Base-by-base conservation (phyloP, 2,888 invertebrate species). In the Diaperis boleti region DNA sequence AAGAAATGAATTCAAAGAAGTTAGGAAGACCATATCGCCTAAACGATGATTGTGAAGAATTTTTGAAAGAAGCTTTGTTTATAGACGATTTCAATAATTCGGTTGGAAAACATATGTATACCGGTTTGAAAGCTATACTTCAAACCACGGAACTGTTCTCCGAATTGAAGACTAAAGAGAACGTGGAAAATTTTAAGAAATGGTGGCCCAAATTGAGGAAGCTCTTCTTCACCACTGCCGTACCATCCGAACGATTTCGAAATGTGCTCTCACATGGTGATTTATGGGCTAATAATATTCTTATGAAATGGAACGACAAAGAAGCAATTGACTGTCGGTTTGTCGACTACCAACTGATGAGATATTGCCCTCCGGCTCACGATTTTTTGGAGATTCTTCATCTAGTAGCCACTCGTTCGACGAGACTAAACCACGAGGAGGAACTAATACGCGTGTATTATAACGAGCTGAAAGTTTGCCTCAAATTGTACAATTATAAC, bases 181-280 rank as follows among this genome's bases (percentile, higher is more conserved):
- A 63, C 10, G 8, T 13, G 2, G 15, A 26, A 11, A 57, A 57
- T 7, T 39, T 39, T n/a, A 8, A 8, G 2, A 39, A 39, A 39
- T 45, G 15, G 18, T 62, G 55, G 18, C 29, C 31, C 11, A 55
- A 52, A 33, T 37, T 37, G 3, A 59, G 31, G 4, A 14, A 60
- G 2, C 15, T 45, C 4, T 29, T 69, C 6, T 83, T 79, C 62
- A 73, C 79, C 11, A 65, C 78, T 4, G 70, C 71, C 0, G 75
- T 79, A 56, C 72, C 77, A 0, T 83, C 82, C 0, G 56, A 69
- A 4, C 78, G 74, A 15, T 81, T 75, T 65, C 70, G 73, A n/a
- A 85, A 84, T 47, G 76, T 76, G 0, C n/a, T 78, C 1, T 70
- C 71, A 15, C 79, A 81, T 62, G 79, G 79, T 31, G 79, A 80